Evolutionary conservation across 1,140 invertebrate genomes (phyloP).

Genomic region (Octopus sinensis): DNA sequence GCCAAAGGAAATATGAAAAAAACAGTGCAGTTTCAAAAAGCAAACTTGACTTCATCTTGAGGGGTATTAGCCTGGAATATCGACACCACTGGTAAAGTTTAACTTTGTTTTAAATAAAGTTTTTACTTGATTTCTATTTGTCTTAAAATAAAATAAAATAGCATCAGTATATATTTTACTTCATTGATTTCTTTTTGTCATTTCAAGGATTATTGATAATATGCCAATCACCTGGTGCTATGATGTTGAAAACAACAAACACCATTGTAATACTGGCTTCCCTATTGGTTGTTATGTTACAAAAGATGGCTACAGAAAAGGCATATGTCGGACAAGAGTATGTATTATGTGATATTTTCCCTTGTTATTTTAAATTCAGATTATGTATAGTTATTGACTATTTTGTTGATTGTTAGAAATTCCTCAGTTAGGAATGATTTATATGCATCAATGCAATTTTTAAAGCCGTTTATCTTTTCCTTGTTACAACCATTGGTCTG

Average conservation of each 20-base stretch:
- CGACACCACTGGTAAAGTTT: slow-evolving; percentile 92
- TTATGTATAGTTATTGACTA: too few relatives aligned
- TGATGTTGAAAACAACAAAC: slow-evolving; percentile 71
- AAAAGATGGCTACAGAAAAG: slow-evolving; percentile 62
- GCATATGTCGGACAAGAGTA: slow-evolving; percentile 49
- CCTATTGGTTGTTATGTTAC: slow-evolving; percentile 93
- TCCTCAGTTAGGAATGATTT: too few relatives aligned
- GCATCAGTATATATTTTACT: too few relatives aligned
- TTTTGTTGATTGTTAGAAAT: too few relatives aligned
- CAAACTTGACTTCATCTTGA: slow-evolving; percentile 77
- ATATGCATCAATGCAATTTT: too few relatives aligned
- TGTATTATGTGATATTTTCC: slow-evolving; percentile 17
- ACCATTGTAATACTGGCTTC: slow-evolving; percentile 89
- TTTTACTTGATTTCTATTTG: too few relatives aligned
- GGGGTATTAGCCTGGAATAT: slow-evolving; percentile 94
- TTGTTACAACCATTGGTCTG: too few relatives aligned
- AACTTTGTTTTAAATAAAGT: neutral
- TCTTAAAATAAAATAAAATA: too few relatives aligned
- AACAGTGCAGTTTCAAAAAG: slow-evolving; percentile 66
- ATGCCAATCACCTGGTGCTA: slow-evolving; percentile 96
- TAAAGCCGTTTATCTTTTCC: too few relatives aligned
- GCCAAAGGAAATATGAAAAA: slow-evolving; percentile 71
- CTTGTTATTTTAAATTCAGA: too few relatives aligned
- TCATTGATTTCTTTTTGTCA: slow-evolving; percentile 5
- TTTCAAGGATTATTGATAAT: slow-evolving; percentile 73